Conservation (phyloP, 1,140 invertebrate species). For the Capitella teleta region DNA sequence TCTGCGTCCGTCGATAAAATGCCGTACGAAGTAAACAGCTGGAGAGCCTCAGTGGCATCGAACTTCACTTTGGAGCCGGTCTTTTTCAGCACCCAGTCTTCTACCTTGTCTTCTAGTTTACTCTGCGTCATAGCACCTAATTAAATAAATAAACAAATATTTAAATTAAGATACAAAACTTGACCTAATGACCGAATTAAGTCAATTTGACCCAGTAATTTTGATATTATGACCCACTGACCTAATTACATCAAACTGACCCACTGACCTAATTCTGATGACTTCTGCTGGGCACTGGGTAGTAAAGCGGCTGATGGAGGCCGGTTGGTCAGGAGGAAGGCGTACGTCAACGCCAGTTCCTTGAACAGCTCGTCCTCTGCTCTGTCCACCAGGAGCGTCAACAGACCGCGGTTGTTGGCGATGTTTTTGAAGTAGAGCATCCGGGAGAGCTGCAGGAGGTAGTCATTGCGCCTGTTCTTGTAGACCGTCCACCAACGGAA, state of each 20-base stretch:
- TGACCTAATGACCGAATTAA: background rate
- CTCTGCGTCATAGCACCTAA: constrained; percentile 23
- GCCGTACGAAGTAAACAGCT: constrained; percentile 22
- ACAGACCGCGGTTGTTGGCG: constrained; percentile 32
- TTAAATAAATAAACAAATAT: constrained; percentile 10
- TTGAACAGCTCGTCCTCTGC: constrained; percentile 39
- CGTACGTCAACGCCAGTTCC: constrained; percentile 30
- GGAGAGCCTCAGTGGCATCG: constrained; percentile 24
- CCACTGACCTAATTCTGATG: constrained; percentile 1
- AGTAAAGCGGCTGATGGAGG: constrained; percentile 12
- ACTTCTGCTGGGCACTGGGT: constrained; percentile 3
- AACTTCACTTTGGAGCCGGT: constrained; percentile 21
- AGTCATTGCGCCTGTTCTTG: constrained; percentile 25
- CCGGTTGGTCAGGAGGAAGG: constrained; percentile 26
- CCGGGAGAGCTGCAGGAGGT: constrained; percentile 27
- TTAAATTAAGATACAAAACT: background rate
- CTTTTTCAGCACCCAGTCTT: constrained; percentile 24
- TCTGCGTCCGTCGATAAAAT: constrained; percentile 20
- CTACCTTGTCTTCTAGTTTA: constrained; percentile 23
- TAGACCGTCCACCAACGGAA: constrained; percentile 19
- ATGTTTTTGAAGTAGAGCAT: constrained; percentile 37
- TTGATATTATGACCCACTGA: background rate
- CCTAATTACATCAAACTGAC: background rate
- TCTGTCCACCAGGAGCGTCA: constrained; percentile 32
- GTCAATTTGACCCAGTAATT: background rate